Conservation (phyloP, 2,113 vertebrate genomes). For the Toxotes chatareus region DNA sequence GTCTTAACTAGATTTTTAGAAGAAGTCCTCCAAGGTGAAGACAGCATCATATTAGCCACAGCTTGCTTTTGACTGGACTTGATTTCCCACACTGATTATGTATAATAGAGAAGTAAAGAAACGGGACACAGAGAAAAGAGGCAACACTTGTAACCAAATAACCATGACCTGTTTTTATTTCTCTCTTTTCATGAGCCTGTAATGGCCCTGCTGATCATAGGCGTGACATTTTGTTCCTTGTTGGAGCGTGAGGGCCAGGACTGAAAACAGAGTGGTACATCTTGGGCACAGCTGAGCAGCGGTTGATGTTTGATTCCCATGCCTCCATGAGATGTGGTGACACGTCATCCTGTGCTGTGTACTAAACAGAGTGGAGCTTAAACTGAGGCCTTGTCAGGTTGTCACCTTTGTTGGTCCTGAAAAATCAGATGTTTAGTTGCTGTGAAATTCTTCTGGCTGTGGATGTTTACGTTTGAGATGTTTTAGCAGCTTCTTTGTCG, state of each 20-base stretch:
- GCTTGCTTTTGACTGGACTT: neutral
- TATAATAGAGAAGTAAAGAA: constrained; percentile 39
- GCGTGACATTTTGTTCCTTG: constrained; percentile 17
- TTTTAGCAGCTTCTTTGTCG: neutral
- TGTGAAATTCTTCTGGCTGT: neutral
- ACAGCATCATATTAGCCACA: neutral
- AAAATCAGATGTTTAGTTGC: neutral
- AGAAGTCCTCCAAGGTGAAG: neutral
- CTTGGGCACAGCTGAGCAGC: neutral
- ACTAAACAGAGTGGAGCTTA: neutral
- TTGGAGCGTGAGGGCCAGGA: neutral
- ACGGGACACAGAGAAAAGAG: neutral
- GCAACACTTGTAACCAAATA: constrained; percentile 56
- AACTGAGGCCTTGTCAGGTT: neutral
- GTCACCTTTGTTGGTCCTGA: neutral
- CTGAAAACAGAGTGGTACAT: neutral
- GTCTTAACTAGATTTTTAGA: neutral
- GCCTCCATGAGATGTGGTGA: neutral
- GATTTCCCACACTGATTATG: constrained; percentile 66
- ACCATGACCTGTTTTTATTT: constrained; percentile 61
- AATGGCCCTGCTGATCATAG: constrained; percentile 17
- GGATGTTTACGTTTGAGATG: no score
- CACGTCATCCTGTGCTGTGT: neutral
- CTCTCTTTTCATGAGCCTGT: neutral
- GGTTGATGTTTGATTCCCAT: neutral